A percentile compares a stretch with the other conserved stretches of the same genome.
These are phyloP conservation scores for Solenopsis invicta DNA, from an alignment of 1,140 invertebrate genomes.

Conservation along the genomic window DNA sequence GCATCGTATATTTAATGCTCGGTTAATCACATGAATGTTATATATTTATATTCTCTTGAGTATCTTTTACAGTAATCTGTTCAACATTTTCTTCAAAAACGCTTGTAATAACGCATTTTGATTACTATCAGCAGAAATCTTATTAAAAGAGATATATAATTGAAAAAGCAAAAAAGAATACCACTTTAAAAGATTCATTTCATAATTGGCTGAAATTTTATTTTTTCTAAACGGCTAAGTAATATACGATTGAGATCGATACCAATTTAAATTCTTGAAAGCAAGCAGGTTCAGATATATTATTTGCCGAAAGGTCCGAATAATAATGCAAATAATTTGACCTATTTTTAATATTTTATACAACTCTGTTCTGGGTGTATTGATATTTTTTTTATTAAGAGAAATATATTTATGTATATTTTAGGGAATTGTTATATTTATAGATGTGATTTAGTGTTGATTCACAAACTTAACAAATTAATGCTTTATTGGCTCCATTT, in stretches of 20 bases:
- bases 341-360: not conserved
- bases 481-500: not conserved
- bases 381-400: constrained; percentile 16
- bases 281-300: not conserved
- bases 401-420: not conserved
- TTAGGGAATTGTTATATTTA: not conserved
- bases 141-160: not conserved
- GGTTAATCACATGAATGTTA: constrained; percentile 1
- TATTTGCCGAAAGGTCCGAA: not conserved
- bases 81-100: not conserved
- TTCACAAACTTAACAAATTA: not conserved
- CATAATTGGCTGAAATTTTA: not conserved
- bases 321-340: not conserved
- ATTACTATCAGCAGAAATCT: not conserved
- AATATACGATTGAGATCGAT: not conserved
- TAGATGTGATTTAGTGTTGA: not conserved
- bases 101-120: not conserved
- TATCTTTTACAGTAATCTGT: not conserved
- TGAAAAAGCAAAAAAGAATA: not conserved
- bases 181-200: not conserved
- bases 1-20: not conserved
- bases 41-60: not conserved
- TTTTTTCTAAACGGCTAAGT: not conserved
- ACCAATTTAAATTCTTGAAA: constrained; percentile 2
- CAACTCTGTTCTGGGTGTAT: not conserved